These are phyloP conservation scores for Muscicapa adusta DNA, from an alignment of 2,113 vertebrate species.

Conservation along the genomic window DNA sequence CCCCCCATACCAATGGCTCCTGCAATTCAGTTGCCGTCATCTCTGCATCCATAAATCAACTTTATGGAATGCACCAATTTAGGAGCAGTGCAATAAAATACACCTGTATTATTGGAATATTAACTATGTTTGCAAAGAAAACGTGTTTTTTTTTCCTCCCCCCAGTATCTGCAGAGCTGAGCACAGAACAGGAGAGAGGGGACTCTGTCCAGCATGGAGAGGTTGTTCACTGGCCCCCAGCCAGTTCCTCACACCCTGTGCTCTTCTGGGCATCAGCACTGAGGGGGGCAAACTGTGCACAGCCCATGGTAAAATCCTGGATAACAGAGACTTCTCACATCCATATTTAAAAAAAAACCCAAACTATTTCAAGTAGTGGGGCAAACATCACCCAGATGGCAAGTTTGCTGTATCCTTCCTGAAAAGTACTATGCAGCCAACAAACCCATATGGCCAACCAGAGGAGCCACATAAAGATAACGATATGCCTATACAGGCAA, in stretches of 20 bases:
- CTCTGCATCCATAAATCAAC: not conserved
- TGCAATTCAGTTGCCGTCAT: not conserved
- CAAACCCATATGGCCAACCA: slow-evolving; percentile 27
- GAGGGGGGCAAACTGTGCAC: not conserved
- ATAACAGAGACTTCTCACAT: not conserved
- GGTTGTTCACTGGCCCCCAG: not conserved
- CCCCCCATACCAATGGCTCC: not conserved
- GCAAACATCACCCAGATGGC: slow-evolving; percentile 42
- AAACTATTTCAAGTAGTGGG: not conserved
- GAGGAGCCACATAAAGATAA: slow-evolving; percentile 24
- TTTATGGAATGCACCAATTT: not conserved
- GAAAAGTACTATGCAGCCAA: slow-evolving; percentile 33
- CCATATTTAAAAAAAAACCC: not conserved
- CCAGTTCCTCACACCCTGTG: rapidly evolving
- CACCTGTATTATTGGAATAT: not conserved
- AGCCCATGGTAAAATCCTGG: not conserved
- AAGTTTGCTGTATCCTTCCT: slow-evolving; percentile 18
- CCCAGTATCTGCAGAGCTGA: not conserved
- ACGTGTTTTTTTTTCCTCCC: not conserved
- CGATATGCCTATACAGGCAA: not conserved
- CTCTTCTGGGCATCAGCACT: not conserved
- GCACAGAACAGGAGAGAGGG: not conserved
- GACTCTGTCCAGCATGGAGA: not conserved
- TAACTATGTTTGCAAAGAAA: not conserved
- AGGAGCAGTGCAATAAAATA: not conserved